These are phyloP conservation scores for Tetragonula carbonaria DNA, from an alignment of 2,888 invertebrate genomes.

Conservation along the genomic window DNA sequence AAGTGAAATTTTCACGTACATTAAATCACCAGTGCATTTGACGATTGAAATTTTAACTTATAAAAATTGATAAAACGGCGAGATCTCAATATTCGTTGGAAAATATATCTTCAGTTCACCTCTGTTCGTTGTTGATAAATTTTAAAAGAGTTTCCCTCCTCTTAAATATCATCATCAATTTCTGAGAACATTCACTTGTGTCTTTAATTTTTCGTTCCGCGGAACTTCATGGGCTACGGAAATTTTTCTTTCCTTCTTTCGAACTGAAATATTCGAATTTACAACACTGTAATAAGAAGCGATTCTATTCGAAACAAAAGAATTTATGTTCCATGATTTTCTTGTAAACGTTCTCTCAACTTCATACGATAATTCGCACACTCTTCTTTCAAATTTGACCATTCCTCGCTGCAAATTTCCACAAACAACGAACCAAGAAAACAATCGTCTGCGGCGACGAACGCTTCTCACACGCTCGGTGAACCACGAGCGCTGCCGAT, in stretches of 20 bases:
- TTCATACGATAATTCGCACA: neutral
- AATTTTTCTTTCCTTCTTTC: neutral
- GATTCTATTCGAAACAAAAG: neutral
- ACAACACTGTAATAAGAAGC: neutral
- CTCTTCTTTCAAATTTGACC: neutral
- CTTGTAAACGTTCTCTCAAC: neutral
- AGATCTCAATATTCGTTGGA: too few species aligned
- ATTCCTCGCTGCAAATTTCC: neutral
- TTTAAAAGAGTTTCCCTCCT: neutral
- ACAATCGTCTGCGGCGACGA: neutral
- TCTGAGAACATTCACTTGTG: neutral
- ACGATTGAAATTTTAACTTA: neutral
- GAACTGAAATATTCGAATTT: neutral
- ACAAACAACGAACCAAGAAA: neutral
- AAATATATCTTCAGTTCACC: too few species aligned
- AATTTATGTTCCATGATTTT: neutral
- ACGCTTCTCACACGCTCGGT: neutral
- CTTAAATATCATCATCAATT: neutral
- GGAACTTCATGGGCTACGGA: neutral
- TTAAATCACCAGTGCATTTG: neutral
- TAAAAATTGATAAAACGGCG: too few species aligned
- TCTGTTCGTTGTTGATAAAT: neutral
- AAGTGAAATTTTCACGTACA: neutral
- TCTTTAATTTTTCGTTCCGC: neutral
- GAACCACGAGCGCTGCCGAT: neutral